These are phyloP conservation scores for Mesitornis unicolor DNA, from an alignment of 2,113 vertebrate genomes.

Conservation along the genomic window DNA sequence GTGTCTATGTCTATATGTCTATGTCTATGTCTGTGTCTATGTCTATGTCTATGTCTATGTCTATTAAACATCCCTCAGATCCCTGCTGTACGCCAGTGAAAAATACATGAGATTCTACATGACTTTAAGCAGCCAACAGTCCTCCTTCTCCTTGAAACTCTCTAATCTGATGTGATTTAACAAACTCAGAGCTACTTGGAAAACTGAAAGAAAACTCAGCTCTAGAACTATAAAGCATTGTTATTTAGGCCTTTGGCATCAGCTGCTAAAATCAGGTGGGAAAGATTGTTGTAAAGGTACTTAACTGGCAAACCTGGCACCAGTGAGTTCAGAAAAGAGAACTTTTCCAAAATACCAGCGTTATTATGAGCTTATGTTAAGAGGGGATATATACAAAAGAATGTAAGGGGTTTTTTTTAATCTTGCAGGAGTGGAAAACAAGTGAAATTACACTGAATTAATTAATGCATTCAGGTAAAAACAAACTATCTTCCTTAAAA, in stretches of 20 bases:
- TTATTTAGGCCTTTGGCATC: background rate
- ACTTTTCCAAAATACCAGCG: background rate
- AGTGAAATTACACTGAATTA: background rate
- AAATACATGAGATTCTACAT: background rate
- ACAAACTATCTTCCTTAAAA: background rate
- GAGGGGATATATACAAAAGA: background rate
- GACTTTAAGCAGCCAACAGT: background rate
- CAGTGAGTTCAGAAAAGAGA: background rate
- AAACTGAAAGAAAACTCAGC: background rate
- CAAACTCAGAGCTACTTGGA: background rate
- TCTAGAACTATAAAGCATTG: background rate
- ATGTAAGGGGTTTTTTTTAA: background rate
- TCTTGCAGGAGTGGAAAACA: background rate
- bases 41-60: too few relatives aligned
- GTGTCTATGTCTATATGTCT: too few relatives aligned
- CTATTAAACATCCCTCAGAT: background rate
- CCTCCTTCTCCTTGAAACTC: background rate
- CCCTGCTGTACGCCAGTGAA: background rate
- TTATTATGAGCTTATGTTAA: slow-evolving; percentile 34
- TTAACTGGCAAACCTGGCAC: background rate
- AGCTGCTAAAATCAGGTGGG: background rate
- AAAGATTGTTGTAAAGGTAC: background rate
- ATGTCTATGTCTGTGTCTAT: too few relatives aligned
- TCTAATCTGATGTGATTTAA: background rate
- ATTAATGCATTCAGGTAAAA: background rate